Evolutionary conservation across 2,113 vertebrate species (phyloP).

Genomic region (Sterrhoptilus dennistouni): DNA sequence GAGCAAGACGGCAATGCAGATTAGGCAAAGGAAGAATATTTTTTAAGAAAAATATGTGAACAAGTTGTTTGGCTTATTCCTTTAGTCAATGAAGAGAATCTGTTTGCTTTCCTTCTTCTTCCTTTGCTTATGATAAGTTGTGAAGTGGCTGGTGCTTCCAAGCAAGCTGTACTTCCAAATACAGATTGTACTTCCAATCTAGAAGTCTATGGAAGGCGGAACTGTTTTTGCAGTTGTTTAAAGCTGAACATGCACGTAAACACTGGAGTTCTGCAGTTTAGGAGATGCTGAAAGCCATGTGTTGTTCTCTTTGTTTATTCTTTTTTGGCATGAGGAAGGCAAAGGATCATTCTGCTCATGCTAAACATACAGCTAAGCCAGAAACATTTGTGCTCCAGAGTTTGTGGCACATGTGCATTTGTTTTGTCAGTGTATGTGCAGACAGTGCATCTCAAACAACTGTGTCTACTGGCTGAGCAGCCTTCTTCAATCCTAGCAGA

Average conservation of each 20-base stretch:
- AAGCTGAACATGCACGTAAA: background rate
- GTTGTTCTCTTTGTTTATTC: background rate
- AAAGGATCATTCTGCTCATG: background rate
- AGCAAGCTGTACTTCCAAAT: background rate
- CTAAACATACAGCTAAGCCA: background rate
- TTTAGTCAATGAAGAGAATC: background rate
- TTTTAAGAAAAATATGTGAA: background rate
- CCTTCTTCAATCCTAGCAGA: background rate
- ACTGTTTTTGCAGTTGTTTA: background rate
- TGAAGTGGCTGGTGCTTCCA: background rate
- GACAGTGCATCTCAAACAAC: background rate
- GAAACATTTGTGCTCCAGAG: background rate
- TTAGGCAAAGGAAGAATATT: background rate
- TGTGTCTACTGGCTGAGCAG: background rate
- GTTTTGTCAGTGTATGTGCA: background rate
- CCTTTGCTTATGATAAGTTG: background rate
- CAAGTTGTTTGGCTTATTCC: background rate
- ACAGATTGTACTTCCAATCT: background rate
- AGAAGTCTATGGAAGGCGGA: background rate
- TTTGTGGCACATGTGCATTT: background rate
- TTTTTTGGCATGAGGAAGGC: background rate
- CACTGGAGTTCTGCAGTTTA: background rate
- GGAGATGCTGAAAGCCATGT: background rate
- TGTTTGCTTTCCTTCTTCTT: background rate
- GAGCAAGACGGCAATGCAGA: background rate